Conservation (phyloP, 1,140 invertebrate species). For the Ceratosolen solmsi region DNA sequence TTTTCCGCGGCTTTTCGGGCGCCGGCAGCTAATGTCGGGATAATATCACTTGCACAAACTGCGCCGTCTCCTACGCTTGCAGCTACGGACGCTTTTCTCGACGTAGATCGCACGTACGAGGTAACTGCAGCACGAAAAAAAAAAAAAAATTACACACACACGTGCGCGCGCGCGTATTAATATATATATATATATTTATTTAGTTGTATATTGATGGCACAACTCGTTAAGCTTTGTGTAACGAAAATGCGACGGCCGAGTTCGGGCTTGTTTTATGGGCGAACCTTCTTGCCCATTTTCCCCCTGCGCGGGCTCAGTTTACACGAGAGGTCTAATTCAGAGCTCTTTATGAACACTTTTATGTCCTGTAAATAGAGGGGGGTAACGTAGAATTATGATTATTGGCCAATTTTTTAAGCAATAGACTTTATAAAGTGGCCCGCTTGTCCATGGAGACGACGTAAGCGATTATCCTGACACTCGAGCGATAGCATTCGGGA, state of each 20-base stretch:
- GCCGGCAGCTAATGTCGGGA: conserved; percentile 69
- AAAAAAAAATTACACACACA: too few relatives aligned
- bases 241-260: background rate
- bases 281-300: background rate
- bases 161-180: background rate
- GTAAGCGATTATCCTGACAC: too few relatives aligned
- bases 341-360: background rate
- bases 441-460: too few relatives aligned
- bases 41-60: conserved; percentile 71
- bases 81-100: conserved; percentile 45
- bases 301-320: background rate
- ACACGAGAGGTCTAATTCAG: background rate
- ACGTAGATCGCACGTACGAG: conserved; percentile 36
- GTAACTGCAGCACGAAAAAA: too few relatives aligned
- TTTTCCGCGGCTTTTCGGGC: conserved; percentile 24
- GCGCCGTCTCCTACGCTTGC: conserved; percentile 60
- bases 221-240: conserved; percentile 27
- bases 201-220: too few relatives aligned
- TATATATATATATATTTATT: too few relatives aligned
- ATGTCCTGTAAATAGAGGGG: background rate
- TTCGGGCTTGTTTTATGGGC: background rate
- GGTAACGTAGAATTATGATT: background rate
- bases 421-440: too few relatives aligned
- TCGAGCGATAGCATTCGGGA: too few relatives aligned
- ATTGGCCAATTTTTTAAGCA: background rate